phyloP scores from a whole-genome alignment of 2,113 vertebrate species.

The Malurus melanocephalus region DNA sequence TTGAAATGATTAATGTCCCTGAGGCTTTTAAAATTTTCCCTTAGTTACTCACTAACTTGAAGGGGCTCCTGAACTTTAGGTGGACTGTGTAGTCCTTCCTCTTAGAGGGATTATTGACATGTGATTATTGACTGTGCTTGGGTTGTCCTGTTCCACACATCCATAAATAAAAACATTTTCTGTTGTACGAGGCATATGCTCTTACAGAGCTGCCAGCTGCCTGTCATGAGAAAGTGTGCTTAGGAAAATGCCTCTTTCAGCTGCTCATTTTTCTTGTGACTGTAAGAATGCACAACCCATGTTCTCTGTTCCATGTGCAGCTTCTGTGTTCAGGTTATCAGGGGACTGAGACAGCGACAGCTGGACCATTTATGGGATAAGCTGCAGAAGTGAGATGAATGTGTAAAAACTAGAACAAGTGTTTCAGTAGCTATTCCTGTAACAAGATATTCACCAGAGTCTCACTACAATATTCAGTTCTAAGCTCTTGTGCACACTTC shows the following conservation, averaged over 20 bases:
- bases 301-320: fast-evolving
- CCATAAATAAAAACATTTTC: neutral
- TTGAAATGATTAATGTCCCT: neutral
- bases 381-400: neutral
- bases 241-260: neutral
- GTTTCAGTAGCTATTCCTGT: neutral
- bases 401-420: neutral
- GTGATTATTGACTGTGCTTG: neutral
- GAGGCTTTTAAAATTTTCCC: neutral
- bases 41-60: neutral
- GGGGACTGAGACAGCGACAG: neutral
- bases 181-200: neutral
- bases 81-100: neutral
- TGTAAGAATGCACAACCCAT: neutral
- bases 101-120: too few relatives aligned
- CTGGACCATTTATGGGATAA: neutral
- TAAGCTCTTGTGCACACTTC: neutral
- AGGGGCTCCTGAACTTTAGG: neutral
- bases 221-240: neutral
- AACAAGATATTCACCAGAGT: neutral
- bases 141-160: neutral
- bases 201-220: neutral
- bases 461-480: neutral
- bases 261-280: neutral
- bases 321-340: neutral